Evolutionary conservation across 2,113 vertebrate genomes (phyloP).

Genomic region (Passer montanus): DNA sequence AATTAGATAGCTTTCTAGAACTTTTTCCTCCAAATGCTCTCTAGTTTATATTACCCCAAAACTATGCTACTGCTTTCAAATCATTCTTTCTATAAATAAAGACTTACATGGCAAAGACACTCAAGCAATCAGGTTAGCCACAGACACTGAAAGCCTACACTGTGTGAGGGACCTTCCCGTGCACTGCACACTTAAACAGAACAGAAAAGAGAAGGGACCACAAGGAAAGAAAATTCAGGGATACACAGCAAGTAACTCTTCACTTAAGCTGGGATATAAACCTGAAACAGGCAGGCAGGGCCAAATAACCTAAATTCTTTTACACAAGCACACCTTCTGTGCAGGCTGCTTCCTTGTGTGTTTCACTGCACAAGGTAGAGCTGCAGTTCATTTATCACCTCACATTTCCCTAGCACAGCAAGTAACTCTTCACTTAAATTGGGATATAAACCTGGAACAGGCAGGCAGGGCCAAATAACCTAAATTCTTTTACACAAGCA

Average conservation of each 20-base stretch:
- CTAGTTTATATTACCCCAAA: background rate
- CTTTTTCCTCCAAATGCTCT: background rate
- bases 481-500: background rate
- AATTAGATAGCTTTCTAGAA: background rate
- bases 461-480: background rate
- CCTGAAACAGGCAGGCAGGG: background rate
- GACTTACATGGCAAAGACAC: background rate
- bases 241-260: background rate
- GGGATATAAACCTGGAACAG: background rate
- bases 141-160: background rate
- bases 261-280: background rate
- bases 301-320: background rate
- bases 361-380: background rate
- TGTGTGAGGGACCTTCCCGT: fast-evolving
- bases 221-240: background rate
- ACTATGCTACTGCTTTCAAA: background rate
- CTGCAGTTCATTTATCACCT: background rate
- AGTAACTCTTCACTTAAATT: background rate
- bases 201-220: background rate
- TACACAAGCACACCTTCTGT: background rate
- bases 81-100: background rate
- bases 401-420: background rate
- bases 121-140: background rate
- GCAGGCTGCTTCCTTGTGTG: background rate
- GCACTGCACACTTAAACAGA: background rate